A percentile compares a stretch with the other conserved stretches of the same genome.
These are phyloP conservation scores for Gymnocephalus cernua DNA, from an alignment of 2,113 vertebrate species.

Conservation along the genomic window DNA sequence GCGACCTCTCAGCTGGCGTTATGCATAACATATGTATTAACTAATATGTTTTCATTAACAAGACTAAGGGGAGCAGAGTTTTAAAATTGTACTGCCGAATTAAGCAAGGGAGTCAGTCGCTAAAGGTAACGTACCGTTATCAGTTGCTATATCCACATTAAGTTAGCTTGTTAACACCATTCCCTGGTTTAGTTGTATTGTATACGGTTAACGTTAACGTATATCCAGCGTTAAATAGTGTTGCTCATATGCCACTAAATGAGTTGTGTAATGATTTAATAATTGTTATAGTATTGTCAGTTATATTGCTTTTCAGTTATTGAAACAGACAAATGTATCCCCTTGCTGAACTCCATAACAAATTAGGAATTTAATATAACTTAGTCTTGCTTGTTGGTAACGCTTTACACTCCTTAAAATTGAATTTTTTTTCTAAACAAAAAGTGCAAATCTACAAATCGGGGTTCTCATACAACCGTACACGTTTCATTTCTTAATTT, in stretches of 20 bases:
- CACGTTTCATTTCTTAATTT: neutral
- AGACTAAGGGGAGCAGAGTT: neutral
- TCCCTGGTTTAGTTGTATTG: neutral
- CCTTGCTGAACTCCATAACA: neutral
- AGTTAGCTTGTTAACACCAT: neutral
- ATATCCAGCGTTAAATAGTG: neutral
- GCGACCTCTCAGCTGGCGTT: neutral
- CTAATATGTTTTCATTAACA: slow-evolving; percentile 20
- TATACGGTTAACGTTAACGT: neutral
- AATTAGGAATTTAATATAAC: neutral
- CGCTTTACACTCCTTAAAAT: neutral
- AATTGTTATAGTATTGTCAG: neutral
- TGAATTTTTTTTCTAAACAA: neutral
- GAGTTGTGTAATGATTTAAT: neutral
- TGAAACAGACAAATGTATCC: neutral
- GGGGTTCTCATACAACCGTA: neutral
- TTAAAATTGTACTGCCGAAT: neutral
- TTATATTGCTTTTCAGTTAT: neutral
- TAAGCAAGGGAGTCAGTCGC: neutral
- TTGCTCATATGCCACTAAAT: neutral
- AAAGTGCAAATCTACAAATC: neutral
- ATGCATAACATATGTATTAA: too few relatives aligned
- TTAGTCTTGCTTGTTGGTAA: neutral
- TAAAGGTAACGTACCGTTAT: slow-evolving; percentile 48
- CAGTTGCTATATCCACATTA: neutral